phyloP scores from a whole-genome alignment of 2,113 vertebrate species.

The Gymnobelideus leadbeateri region DNA sequence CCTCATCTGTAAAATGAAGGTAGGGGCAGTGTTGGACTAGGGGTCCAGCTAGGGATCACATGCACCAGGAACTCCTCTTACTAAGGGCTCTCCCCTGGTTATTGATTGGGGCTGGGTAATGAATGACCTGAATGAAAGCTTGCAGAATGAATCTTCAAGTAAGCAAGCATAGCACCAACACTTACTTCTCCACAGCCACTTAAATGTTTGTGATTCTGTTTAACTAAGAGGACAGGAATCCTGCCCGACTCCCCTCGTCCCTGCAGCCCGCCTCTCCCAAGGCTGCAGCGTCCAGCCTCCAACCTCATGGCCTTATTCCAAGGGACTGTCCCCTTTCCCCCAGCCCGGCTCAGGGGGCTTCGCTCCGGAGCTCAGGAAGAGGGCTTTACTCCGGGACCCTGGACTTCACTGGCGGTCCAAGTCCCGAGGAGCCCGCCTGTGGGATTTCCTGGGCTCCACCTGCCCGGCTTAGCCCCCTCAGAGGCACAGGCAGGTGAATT shows the following conservation, averaged over 20 bases:
- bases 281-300: background rate
- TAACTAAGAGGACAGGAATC: background rate
- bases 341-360: accelerated
- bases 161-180: background rate
- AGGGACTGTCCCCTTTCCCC: background rate
- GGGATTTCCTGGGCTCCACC: background rate
- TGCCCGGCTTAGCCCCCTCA: background rate
- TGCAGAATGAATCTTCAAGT: background rate
- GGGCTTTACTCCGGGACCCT: background rate
- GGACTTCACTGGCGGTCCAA: background rate
- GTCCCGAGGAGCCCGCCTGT: background rate
- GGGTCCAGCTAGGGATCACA: background rate
- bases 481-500: conserved; percentile 12
- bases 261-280: background rate
- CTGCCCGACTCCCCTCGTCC: too few species aligned
- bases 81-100: background rate
- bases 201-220: background rate
- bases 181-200: background rate
- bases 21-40: background rate
- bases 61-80: background rate
- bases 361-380: too few species aligned
- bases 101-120: background rate
- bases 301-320: background rate
- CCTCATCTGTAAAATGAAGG: background rate
- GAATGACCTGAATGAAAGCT: background rate